Evolutionary conservation across 1,140 invertebrate species (phyloP).

Genomic region (Bombus terrestris): DNA sequence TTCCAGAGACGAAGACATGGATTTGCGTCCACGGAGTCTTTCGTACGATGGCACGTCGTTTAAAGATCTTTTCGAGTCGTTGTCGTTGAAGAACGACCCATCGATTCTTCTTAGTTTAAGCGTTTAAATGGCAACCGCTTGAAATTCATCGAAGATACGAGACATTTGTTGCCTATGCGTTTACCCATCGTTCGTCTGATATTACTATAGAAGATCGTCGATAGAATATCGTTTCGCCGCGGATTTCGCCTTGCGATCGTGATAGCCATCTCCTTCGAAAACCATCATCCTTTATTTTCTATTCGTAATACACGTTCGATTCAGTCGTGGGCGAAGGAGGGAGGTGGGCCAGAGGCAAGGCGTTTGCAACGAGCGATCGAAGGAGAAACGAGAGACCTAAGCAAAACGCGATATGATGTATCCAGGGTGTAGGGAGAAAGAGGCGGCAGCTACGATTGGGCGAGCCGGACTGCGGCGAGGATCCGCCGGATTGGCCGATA

Average conservation of each 20-base stretch:
- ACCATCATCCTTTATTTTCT: neutral
- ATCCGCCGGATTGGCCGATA: slow-evolving; percentile 57
- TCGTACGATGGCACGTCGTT: neutral
- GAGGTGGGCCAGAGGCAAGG: slow-evolving; percentile 58
- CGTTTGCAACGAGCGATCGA: neutral
- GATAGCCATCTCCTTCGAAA: neutral
- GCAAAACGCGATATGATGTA: slow-evolving; percentile 38
- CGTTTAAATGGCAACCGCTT: neutral
- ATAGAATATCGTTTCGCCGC: slow-evolving; percentile 4
- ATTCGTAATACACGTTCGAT: neutral
- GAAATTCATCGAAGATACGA: no score
- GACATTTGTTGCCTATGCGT: neutral
- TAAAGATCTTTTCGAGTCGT: neutral
- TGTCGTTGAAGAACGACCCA: neutral
- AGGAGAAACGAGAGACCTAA: slow-evolving; percentile 12
- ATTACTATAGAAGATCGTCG: neutral
- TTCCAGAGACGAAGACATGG: slow-evolving; percentile 27
- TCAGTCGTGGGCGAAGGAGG: slow-evolving; percentile 22
- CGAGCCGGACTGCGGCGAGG: slow-evolving; percentile 71
- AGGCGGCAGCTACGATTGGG: slow-evolving; percentile 60
- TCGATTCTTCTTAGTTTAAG: neutral
- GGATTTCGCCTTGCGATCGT: slow-evolving; percentile 25
- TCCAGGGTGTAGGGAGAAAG: slow-evolving; percentile 44
- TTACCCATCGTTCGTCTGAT: neutral
- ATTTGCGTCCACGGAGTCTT: neutral